Evolutionary conservation across 1,140 invertebrate genomes (phyloP).

Genomic region (Centruroides vittatus): DNA sequence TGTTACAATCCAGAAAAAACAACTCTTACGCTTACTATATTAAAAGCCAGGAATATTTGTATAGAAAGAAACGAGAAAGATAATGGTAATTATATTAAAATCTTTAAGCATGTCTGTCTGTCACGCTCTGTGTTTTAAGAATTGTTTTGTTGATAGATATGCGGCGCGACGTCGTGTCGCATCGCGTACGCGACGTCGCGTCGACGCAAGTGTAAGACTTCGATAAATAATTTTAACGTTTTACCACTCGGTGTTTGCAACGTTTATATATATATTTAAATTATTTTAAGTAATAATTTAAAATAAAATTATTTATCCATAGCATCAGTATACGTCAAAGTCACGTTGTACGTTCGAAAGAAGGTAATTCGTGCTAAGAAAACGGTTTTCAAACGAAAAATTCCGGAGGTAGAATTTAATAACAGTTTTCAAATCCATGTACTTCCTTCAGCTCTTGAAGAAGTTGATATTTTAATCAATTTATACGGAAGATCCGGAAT

Average conservation of each 20-base stretch:
- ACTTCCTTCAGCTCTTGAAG: slow-evolving; percentile 1
- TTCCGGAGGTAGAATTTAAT: slow-evolving; percentile 13
- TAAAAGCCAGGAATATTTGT: slow-evolving; percentile 11
- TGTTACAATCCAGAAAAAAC: slow-evolving; percentile 14
- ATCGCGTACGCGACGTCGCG: too few species aligned
- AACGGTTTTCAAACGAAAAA: slow-evolving; percentile 2
- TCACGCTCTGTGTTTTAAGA: too few species aligned
- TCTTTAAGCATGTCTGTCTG: too few species aligned
- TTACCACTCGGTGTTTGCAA: too few species aligned
- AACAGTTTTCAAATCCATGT: slow-evolving; percentile 13
- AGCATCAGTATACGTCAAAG: slow-evolving; percentile 12
- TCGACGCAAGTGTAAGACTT: too few species aligned
- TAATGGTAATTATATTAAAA: slow-evolving; percentile 5
- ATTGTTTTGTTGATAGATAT: too few species aligned
- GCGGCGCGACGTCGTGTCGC: too few species aligned
- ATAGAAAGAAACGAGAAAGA: slow-evolving; percentile 14
- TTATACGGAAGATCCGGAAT: slow-evolving; percentile 12
- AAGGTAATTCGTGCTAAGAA: slow-evolving; percentile 13
- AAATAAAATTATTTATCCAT: too few species aligned
- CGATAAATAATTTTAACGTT: too few species aligned
- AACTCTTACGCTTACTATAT: slow-evolving; percentile 8
- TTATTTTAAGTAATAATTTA: too few species aligned
- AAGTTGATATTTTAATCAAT: slow-evolving; percentile 13
- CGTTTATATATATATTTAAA: too few species aligned
- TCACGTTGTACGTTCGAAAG: slow-evolving; percentile 11